phyloP scores from a whole-genome alignment of 2,888 invertebrate genomes.

The Drosophila kuntzei region DNA sequence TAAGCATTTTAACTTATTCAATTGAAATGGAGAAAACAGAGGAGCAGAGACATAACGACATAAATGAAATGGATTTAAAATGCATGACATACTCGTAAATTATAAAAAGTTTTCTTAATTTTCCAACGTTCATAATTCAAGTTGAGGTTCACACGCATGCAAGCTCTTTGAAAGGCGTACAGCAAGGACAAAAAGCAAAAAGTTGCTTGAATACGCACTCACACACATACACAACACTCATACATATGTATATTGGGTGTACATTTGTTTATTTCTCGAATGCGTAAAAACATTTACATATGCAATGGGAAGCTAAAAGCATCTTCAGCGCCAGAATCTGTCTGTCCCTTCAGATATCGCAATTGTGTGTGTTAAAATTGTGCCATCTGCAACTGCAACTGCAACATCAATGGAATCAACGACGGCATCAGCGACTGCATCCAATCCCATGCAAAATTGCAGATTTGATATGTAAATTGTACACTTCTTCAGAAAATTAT shows the following conservation, averaged over 20 bases:
- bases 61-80: conserved; percentile 58
- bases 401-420: conserved; percentile 2
- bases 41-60: conserved; percentile 3
- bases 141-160: conserved; percentile 50
- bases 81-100: conserved; percentile 70
- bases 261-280: conserved; percentile 73
- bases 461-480: conserved; percentile 78
- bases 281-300: conserved; percentile 77
- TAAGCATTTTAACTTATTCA: conserved; percentile 6
- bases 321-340: conserved; percentile 32
- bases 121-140: conserved; percentile 71
- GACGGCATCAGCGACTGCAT: conserved; percentile 26
- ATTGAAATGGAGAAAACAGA: conserved; percentile 11
- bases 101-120: conserved; percentile 76
- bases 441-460: conserved; percentile 56
- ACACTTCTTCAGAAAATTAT: conserved; percentile 75
- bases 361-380: conserved; percentile 24
- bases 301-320: conserved; percentile 73
- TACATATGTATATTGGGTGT: conserved; percentile 28
- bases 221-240: conserved; percentile 7
- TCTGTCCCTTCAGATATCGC: conserved; percentile 21
- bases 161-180: conserved; percentile 43
- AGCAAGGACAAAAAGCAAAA: conserved; percentile 46
- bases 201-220: conserved; percentile 17
- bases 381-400: conserved; percentile 11